Conservation (phyloP, 2,797 vertebrate species). For the Setipinna tenuifilis region DNA sequence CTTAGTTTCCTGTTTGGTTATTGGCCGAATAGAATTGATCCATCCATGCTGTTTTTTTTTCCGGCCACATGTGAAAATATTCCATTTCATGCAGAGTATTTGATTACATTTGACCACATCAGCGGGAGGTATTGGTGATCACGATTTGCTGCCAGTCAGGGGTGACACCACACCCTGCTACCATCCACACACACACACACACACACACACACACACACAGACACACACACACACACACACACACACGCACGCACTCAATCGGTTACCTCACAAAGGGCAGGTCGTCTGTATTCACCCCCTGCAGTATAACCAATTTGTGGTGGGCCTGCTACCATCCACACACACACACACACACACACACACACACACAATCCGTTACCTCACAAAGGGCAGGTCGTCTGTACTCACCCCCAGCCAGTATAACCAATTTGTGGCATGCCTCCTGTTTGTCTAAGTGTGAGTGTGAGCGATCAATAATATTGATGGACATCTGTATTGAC, state of each 20-base stretch:
- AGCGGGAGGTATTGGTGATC: background rate
- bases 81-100: background rate
- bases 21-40: background rate
- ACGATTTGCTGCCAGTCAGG: background rate
- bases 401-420: background rate
- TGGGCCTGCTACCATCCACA: background rate
- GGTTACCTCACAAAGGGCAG: background rate
- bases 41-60: background rate
- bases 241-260: too few relatives aligned
- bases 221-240: too few relatives aligned
- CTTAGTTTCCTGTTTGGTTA: background rate
- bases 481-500: background rate
- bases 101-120: background rate
- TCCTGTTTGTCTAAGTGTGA: background rate
- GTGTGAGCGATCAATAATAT: background rate
- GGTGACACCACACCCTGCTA: background rate
- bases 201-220: too few relatives aligned
- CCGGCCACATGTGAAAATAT: background rate
- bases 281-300: background rate
- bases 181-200: too few relatives aligned
- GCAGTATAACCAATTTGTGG: background rate
- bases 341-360: too few relatives aligned
- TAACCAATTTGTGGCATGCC: background rate
- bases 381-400: constrained; percentile 6
- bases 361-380: background rate